Evolutionary conservation across 2,888 invertebrate genomes (phyloP).

Genomic region (Cyrtodaria siliqua): DNA sequence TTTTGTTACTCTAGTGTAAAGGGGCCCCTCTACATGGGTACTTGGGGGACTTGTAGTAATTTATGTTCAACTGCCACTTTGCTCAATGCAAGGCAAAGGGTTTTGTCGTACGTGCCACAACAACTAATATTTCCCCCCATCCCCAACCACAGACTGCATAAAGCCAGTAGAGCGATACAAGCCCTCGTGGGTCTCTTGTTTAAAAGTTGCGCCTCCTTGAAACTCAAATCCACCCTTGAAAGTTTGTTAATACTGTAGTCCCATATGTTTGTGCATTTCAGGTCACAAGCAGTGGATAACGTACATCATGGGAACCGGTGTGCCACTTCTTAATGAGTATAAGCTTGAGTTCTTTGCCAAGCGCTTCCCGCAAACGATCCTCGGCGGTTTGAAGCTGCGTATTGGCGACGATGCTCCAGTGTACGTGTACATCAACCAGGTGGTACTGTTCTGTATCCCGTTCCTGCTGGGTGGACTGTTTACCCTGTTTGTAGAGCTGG

Average conservation of each 20-base stretch:
- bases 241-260: background rate
- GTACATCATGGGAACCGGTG: slow-evolving; percentile 80
- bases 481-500: slow-evolving; percentile 79
- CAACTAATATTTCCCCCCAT: too few relatives aligned
- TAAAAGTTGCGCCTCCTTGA: too few relatives aligned
- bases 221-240: too few relatives aligned
- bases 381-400: slow-evolving; percentile 83
- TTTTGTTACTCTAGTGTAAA: too few relatives aligned
- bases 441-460: slow-evolving; percentile 80
- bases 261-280: slow-evolving; percentile 10
- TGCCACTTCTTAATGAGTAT: slow-evolving; percentile 84
- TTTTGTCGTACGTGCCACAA: too few relatives aligned
- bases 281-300: slow-evolving; percentile 65
- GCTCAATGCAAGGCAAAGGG: too few relatives aligned
- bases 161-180: too few relatives aligned
- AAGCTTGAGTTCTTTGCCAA: slow-evolving; percentile 83
- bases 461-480: slow-evolving; percentile 81
- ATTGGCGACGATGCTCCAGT: slow-evolving; percentile 82
- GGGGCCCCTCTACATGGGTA: too few relatives aligned
- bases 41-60: too few relatives aligned
- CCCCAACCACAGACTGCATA: too few relatives aligned
- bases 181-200: too few relatives aligned
- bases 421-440: slow-evolving; percentile 82
- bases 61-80: too few relatives aligned
- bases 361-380: slow-evolving; percentile 83